A percentile compares a stretch with the other conserved stretches of the same genome.
phyloP scores from a whole-genome alignment of 1,140 invertebrate genomes.

The Drosophila yakuba region DNA sequence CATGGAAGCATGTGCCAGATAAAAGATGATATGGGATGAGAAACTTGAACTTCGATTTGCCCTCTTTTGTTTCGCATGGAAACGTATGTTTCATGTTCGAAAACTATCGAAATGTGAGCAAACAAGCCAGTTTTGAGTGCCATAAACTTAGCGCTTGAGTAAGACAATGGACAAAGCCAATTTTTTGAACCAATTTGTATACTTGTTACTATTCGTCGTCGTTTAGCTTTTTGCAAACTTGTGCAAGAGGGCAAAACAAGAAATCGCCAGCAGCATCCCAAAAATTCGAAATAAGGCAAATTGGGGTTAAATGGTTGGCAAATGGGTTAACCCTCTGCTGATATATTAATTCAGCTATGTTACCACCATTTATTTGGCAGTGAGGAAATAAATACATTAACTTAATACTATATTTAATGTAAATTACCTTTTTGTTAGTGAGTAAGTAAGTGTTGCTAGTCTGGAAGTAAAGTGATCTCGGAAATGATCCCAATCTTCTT shows the following conservation, averaged over 20 bases:
- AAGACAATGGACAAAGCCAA: constrained; percentile 57
- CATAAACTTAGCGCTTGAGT: constrained; percentile 74
- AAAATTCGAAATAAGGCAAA: constrained; percentile 43
- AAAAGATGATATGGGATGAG: constrained; percentile 27
- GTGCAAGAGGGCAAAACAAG: constrained; percentile 32
- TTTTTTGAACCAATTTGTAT: constrained; percentile 48
- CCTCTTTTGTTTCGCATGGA: constrained; percentile 63
- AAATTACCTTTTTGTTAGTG: too few species aligned
- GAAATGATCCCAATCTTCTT: background rate
- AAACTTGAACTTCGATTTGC: constrained; percentile 31
- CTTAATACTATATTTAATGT: too few species aligned
- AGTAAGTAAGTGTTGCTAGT: background rate
- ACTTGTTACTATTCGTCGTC: constrained; percentile 23
- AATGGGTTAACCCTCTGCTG: constrained; percentile 57
- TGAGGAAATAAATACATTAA: constrained; percentile 15
- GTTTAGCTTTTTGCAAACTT: constrained; percentile 50
- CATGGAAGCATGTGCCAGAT: constrained; percentile 15
- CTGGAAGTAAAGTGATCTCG: background rate
- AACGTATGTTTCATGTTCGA: constrained; percentile 46
- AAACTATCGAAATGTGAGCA: constrained; percentile 57
- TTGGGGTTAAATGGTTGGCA: constrained; percentile 63
- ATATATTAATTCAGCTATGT: constrained; percentile 34
- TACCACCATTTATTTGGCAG: constrained; percentile 9
- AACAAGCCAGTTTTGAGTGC: constrained; percentile 43
- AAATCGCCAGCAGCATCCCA: constrained; percentile 44